Evolutionary conservation across 2,797 vertebrate genomes (phyloP).

Genomic region (Gymnoscopelus braueri): DNA sequence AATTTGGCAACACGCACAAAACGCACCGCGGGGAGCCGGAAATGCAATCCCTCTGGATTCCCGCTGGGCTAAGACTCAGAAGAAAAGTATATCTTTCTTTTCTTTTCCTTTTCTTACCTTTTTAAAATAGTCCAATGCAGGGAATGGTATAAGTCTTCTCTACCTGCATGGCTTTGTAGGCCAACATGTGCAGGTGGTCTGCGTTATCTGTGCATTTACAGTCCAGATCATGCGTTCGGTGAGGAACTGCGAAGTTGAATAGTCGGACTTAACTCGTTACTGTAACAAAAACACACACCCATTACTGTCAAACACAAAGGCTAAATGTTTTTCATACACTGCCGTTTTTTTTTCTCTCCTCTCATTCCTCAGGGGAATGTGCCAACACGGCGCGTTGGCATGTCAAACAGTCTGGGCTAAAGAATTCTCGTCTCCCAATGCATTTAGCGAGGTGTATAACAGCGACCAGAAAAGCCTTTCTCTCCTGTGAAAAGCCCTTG

Average conservation of each 20-base stretch:
- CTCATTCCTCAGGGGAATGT: constrained; percentile 20
- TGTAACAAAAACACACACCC: too few species aligned
- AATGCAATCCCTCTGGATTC: constrained; percentile 58
- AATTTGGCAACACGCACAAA: constrained; percentile 79
- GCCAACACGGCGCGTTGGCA: constrained; percentile 41
- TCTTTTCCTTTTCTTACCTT: constrained; percentile 22
- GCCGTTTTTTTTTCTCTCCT: neutral
- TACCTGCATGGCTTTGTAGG: neutral
- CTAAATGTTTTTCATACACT: too few species aligned
- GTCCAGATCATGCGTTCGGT: too few species aligned
- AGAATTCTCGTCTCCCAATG: constrained; percentile 65
- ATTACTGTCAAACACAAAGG: neutral
- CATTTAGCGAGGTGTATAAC: constrained; percentile 67
- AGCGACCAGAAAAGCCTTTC: constrained; percentile 73
- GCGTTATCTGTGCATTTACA: neutral
- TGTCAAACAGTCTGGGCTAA: constrained; percentile 59
- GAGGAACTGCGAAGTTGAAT: too few species aligned
- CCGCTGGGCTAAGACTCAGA: constrained; percentile 55
- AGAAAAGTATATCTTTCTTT: constrained; percentile 58
- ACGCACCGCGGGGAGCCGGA: constrained; percentile 71
- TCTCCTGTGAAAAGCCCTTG: constrained; percentile 64
- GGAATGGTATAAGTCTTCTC: constrained; percentile 24
- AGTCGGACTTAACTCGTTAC: too few species aligned
- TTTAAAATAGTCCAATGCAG: constrained; percentile 6
- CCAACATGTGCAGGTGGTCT: neutral